Evolutionary conservation across 2,888 invertebrate genomes (phyloP).

Genomic region (Acanthoscelides obtectus): DNA sequence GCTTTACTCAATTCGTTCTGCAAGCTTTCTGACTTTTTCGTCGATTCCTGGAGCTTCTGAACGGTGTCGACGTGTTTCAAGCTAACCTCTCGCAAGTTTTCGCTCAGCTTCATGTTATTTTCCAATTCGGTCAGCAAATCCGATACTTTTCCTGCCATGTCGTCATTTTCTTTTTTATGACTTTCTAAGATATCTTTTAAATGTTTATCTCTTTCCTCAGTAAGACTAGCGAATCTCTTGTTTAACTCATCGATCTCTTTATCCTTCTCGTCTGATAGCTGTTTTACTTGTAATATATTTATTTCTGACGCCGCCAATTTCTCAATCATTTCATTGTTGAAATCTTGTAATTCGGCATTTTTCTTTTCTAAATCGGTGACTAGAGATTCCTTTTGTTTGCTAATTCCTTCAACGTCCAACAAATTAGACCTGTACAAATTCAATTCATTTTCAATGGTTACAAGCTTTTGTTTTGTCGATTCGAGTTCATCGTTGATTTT

Average conservation of each 20-base stretch:
- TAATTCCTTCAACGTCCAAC: neutral
- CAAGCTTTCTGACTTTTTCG: slow-evolving; percentile 54
- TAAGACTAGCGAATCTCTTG: slow-evolving; percentile 26
- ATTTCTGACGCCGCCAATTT: slow-evolving; percentile 35
- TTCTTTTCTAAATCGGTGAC: neutral
- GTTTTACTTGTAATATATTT: slow-evolving; percentile 23
- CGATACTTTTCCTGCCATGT: slow-evolving; percentile 18
- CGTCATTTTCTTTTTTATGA: slow-evolving; percentile 26
- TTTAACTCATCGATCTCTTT: slow-evolving; percentile 38
- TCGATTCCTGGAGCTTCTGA: slow-evolving; percentile 36
- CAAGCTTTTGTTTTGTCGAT: neutral
- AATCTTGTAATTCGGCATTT: slow-evolving; percentile 2
- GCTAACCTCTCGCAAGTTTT: slow-evolving; percentile 11
- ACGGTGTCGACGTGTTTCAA: neutral
- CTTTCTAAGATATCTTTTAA: slow-evolving; percentile 18
- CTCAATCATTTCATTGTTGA: slow-evolving; percentile 40
- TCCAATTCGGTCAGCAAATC: slow-evolving; percentile 22
- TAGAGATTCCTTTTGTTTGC: neutral
- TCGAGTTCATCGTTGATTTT: neutral
- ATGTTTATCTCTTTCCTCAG: slow-evolving; percentile 20
- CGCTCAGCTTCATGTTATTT: slow-evolving; percentile 18
- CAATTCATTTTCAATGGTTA: neutral
- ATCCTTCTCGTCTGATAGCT: slow-evolving; percentile 13
- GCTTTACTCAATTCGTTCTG: slow-evolving; percentile 38
- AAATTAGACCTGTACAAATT: neutral